Base-by-base conservation (phyloP, 2,888 invertebrate genomes). In the Drosophila meridiana region DNA sequence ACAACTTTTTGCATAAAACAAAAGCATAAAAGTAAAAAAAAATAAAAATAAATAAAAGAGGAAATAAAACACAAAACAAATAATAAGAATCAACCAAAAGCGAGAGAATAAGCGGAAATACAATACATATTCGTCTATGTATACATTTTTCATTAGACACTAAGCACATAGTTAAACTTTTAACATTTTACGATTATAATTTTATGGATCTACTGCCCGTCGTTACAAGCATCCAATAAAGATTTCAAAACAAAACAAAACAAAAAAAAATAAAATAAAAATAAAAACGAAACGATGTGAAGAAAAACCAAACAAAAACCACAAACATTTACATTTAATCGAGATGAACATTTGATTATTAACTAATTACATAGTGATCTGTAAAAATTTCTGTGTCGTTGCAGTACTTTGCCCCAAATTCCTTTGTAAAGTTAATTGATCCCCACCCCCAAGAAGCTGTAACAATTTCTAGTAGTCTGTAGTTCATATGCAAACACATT, bases 161-260 rank as follows among this genome's bases (percentile, higher is more conserved):
- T 92, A 92, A 92, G 91, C 90, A 90, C 90, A 92, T 92, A 92
- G 92, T 91, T 92, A 91, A 91, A 92, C 92, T 92, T 92, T 92
- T 92, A 92, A 92, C 91, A 92, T 92, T 92, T 92, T 92, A 92
- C 80, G 63, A 87, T 91, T 91, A 91, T 91, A 90, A 92, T 91
- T 91, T 92, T 91, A 92, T 92, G 91, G 91, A 92, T 92, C 91
- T 90, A 91, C 91, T 91, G 91, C 91, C 91, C 90, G 84, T 89
- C 92, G 90, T 91, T 91, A 87, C 90, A 91, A 84, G 85, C 87
- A 87, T 91, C 90, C 87, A 91, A 91, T 91, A 91, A 91, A 91
- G 86, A 91, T 90, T 91, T 91, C 89, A 89, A 91, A 84, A 70
- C 59, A 78, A 72, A 50, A 66, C 66, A 58, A 47, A 66, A 45